Evolutionary conservation across 2,888 invertebrate species (phyloP).

Genomic region (Mechanitis mazaeus): DNA sequence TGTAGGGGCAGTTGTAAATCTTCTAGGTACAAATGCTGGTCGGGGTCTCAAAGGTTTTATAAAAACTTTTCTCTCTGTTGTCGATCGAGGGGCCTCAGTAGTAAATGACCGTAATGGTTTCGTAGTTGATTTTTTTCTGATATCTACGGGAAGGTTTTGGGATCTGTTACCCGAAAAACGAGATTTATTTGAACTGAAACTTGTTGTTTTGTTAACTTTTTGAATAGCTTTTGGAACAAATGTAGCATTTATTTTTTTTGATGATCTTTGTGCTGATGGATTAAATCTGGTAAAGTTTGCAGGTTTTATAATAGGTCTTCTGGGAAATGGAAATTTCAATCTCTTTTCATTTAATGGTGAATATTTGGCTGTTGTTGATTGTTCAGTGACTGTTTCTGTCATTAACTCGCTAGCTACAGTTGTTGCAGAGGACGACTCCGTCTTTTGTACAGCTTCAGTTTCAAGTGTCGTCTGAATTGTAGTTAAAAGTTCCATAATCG

Average conservation of each 20-base stretch:
- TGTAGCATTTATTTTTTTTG: slow-evolving; percentile 52
- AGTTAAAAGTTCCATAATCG: slow-evolving; percentile 31
- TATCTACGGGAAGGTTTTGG: slow-evolving; percentile 66
- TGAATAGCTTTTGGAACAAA: slow-evolving; percentile 41
- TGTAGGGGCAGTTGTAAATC: slow-evolving; percentile 46
- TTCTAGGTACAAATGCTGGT: slow-evolving; percentile 62
- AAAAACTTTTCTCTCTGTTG: slow-evolving; percentile 60
- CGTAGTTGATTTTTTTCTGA: slow-evolving; percentile 44
- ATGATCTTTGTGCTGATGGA: slow-evolving; percentile 34
- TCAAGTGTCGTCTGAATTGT: slow-evolving; percentile 18
- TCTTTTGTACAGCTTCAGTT: slow-evolving; percentile 16
- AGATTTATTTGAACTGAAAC: slow-evolving; percentile 54
- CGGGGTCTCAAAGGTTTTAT: slow-evolving; percentile 62
- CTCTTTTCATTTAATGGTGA: slow-evolving; percentile 55
- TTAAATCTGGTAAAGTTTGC: slow-evolving; percentile 51
- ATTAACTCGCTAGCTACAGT: slow-evolving; percentile 15
- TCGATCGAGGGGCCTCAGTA: slow-evolving; percentile 57
- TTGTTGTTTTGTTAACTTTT: slow-evolving; percentile 56
- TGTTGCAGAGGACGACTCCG: slow-evolving; percentile 35
- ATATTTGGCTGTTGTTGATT: slow-evolving; percentile 51
- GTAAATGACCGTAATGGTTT: slow-evolving; percentile 51
- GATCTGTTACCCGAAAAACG: slow-evolving; percentile 55
- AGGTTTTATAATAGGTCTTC: slow-evolving; percentile 55
- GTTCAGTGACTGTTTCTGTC: slow-evolving; percentile 40
- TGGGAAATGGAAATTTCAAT: slow-evolving; percentile 62